Percentiles rank a stretch among this genome's conserved stretches.
Conservation (phyloP, 2,113 vertebrate species). For the Hucho hucho region DNA sequence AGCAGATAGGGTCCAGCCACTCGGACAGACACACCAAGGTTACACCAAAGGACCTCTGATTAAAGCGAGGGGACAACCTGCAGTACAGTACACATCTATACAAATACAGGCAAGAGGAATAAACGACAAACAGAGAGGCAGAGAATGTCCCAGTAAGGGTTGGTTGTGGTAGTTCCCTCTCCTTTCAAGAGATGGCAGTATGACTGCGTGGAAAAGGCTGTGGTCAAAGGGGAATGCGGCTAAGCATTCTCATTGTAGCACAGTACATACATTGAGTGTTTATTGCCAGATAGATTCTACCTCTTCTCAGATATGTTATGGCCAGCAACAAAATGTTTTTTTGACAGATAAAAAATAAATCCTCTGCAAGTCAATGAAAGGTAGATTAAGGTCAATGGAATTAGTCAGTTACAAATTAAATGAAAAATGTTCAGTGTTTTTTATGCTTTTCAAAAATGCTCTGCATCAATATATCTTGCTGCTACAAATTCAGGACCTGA, state of each 20-base stretch:
- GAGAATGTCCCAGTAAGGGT: not conserved
- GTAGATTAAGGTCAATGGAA: slow-evolving; percentile 1
- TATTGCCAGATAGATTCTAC: slow-evolving; percentile 16
- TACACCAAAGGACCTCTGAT: not conserved
- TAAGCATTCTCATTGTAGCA: not conserved
- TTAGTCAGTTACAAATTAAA: not conserved
- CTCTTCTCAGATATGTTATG: slow-evolving; percentile 12
- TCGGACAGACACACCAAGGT: slow-evolving; percentile 15
- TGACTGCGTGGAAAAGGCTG: slow-evolving; percentile 79
- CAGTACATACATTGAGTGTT: not conserved
- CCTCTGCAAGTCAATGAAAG: not conserved
- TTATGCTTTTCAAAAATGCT: not conserved
- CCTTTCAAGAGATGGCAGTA: slow-evolving; percentile 89
- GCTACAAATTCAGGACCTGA: not conserved
- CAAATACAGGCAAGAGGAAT: not conserved
- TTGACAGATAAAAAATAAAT: slow-evolving; percentile 23
- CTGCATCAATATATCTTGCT: not conserved
- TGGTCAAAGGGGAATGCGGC: not conserved
- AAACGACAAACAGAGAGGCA: not conserved
- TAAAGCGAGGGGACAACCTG: not conserved
- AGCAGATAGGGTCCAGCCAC: slow-evolving; percentile 12
- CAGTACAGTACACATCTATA: not conserved
- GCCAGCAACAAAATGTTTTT: slow-evolving; percentile 26
- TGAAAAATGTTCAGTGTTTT: not conserved
- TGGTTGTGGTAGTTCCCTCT: slow-evolving; percentile 60